Percentiles rank a stretch among this genome's conserved stretches.
phyloP scores from a whole-genome alignment of 2,797 vertebrate species.

The Ctenopoma multispine region DNA sequence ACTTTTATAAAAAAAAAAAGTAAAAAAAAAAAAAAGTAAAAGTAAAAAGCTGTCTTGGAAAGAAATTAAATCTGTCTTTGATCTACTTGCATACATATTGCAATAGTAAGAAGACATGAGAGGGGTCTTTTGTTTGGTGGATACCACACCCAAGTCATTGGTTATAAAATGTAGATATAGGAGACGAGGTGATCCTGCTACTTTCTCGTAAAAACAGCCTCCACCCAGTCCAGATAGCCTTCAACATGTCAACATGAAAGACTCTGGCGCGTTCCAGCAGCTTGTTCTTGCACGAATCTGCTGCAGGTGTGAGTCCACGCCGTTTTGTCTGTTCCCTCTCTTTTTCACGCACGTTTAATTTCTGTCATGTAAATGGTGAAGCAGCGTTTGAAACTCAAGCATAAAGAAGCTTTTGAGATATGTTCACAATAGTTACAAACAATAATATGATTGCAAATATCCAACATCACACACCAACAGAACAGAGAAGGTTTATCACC shows the following conservation, averaged over 20 bases:
- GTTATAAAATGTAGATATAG: constrained; percentile 4
- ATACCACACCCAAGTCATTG: background rate
- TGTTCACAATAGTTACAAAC: background rate
- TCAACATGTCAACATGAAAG: constrained; percentile 57
- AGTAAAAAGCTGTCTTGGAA: constrained; percentile 4
- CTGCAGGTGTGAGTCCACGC: constrained; percentile 34
- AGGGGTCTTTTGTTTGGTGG: constrained; percentile 13
- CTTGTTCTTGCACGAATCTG: constrained; percentile 29
- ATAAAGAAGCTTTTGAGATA: constrained; percentile 1
- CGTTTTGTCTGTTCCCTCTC: background rate
- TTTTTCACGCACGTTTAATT: background rate
- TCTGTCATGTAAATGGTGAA: background rate
- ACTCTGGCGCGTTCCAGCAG: constrained; percentile 8
- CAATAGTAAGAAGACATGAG: background rate
- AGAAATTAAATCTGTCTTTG: background rate
- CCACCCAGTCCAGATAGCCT: constrained; percentile 40
- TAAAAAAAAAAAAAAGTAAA: too few species aligned
- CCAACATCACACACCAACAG: constrained; percentile 12
- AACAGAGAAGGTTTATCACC: too few species aligned
- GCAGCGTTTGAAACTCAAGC: background rate
- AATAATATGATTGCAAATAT: background rate
- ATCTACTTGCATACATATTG: background rate
- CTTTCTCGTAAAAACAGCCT: constrained; percentile 37
- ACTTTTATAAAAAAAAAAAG: constrained; percentile 21
- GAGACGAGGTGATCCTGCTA: constrained; percentile 14